phyloP scores from a whole-genome alignment of 2,113 vertebrate species.

The Tachysurus vachellii region DNA sequence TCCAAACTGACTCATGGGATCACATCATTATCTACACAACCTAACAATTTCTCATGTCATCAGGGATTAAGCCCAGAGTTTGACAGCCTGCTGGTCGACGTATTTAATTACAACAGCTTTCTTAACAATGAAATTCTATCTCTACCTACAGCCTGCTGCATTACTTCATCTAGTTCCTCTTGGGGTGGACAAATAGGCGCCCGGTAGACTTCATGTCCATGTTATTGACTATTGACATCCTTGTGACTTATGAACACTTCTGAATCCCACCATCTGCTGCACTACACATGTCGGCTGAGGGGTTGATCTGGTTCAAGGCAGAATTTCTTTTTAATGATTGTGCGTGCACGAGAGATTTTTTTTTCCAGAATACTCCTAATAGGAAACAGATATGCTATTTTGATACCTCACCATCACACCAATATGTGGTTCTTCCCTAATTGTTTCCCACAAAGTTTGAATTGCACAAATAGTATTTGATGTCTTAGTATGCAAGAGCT shows the following conservation, averaged over 20 bases:
- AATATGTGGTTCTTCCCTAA: background rate
- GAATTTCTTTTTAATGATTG: background rate
- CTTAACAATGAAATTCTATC: background rate
- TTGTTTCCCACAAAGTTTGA: background rate
- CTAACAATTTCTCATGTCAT: constrained; percentile 41
- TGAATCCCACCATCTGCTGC: no score
- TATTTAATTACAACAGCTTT: constrained; percentile 18
- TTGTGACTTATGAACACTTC: background rate
- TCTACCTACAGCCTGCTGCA: background rate
- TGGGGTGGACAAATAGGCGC: background rate
- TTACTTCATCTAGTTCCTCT: background rate
- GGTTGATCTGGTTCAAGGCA: background rate
- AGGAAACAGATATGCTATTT: background rate
- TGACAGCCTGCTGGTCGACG: constrained; percentile 23
- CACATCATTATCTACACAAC: constrained; percentile 33
- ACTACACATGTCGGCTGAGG: no score
- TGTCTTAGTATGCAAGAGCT: background rate
- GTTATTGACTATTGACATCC: background rate
- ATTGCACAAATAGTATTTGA: background rate
- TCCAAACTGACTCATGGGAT: constrained; percentile 24
- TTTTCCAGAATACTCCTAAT: background rate
- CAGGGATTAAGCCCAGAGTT: constrained; percentile 23
- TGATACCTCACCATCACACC: background rate
- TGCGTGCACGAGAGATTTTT: background rate
- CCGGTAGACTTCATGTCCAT: background rate